These are phyloP conservation scores for Dufourea novaeangliae DNA, from an alignment of 1,140 invertebrate species.

Conservation along the genomic window DNA sequence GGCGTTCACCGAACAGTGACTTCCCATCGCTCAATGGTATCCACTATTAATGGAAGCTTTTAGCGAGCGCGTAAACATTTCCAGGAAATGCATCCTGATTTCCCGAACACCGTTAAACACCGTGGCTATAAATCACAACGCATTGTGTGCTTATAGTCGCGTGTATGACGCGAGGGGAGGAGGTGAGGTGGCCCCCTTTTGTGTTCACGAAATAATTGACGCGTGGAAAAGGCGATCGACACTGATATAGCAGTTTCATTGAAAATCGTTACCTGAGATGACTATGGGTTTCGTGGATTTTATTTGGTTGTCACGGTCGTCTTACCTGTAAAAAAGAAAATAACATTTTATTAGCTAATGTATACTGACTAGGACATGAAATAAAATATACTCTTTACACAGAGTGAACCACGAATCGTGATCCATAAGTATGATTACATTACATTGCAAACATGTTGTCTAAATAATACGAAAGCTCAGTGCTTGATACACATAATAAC, in stretches of 20 bases:
- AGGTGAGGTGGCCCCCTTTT: too few relatives aligned
- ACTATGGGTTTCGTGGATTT: too few relatives aligned
- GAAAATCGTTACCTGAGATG: conserved; percentile 2
- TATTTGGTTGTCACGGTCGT: not conserved
- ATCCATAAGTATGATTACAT: too few relatives aligned
- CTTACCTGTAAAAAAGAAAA: conserved; percentile 29
- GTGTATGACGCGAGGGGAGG: not conserved
- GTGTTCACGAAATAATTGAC: conserved; percentile 22
- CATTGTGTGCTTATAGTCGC: not conserved
- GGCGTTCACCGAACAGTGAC: conserved; percentile 6
- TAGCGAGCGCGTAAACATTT: conserved; percentile 42
- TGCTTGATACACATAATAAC: too few relatives aligned
- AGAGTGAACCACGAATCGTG: too few relatives aligned
- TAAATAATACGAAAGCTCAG: too few relatives aligned
- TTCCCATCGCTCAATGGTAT: conserved; percentile 7
- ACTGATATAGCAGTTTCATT: not conserved
- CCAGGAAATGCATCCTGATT: conserved; percentile 52
- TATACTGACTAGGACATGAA: too few relatives aligned
- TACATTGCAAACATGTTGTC: too few relatives aligned
- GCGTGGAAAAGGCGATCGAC: conserved; percentile 4
- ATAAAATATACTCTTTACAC: too few relatives aligned
- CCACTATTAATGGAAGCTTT: conserved; percentile 47
- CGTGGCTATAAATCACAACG: conserved; percentile 31
- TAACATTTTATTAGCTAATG: not conserved
- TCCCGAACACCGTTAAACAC: conserved; percentile 30